These are phyloP conservation scores for Orthosia cruda DNA, from an alignment of 2,888 invertebrate genomes.

Conservation along the genomic window DNA sequence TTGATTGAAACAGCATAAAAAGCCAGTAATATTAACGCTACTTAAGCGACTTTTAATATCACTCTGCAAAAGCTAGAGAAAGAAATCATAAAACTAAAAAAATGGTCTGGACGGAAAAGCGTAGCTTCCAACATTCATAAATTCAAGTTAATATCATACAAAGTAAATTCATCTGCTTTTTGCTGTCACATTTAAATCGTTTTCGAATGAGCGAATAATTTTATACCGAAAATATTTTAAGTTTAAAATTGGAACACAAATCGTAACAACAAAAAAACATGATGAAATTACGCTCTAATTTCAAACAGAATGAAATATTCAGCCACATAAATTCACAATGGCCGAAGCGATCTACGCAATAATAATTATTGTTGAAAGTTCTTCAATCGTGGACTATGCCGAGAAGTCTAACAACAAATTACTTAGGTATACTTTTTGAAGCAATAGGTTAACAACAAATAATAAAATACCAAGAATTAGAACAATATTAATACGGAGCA, in stretches of 20 bases:
- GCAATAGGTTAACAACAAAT: background rate
- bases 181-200: conserved; percentile 13
- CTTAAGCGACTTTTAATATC: background rate
- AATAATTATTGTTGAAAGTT: background rate
- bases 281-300: background rate
- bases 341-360: background rate
- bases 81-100: conserved; percentile 16
- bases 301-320: background rate
- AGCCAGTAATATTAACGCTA: background rate
- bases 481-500: conserved; percentile 4
- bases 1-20: background rate
- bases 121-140: conserved; percentile 20
- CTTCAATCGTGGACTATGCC: background rate
- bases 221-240: background rate
- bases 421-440: background rate
- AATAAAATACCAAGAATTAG: conserved; percentile 17
- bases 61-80: background rate
- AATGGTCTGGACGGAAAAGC: background rate
- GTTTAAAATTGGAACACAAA: background rate
- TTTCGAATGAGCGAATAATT: background rate
- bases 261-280: background rate
- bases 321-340: background rate
- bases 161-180: conserved; percentile 22
- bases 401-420: background rate
- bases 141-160: conserved; percentile 11